Evolutionary conservation across 2,797 vertebrate genomes (phyloP).

Genomic region (Natrix natrix): DNA sequence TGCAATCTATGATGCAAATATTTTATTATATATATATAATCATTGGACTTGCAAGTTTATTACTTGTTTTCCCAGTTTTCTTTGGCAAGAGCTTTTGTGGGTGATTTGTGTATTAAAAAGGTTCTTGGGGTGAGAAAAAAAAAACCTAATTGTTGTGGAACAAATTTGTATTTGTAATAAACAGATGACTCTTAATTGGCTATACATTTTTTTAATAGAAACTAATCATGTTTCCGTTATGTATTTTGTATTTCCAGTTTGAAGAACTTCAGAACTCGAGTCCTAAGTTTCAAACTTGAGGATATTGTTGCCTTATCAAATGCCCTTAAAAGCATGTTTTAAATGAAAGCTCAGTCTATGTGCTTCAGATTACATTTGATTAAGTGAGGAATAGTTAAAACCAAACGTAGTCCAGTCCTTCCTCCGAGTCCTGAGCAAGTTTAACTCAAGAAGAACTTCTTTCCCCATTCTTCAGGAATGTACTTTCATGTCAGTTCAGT

Average conservation of each 20-base stretch:
- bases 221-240: neutral
- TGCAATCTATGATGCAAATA: conserved; percentile 57
- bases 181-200: conserved; percentile 58
- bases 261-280: neutral
- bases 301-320: neutral
- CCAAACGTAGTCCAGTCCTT: neutral
- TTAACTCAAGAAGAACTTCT: neutral
- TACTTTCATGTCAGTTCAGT: neutral
- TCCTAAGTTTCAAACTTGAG: neutral
- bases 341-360: neutral
- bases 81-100: conserved; percentile 73
- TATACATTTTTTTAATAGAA: conserved; percentile 8
- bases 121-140: conserved; percentile 62
- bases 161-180: conserved; percentile 78
- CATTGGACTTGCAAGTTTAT: conserved; percentile 62
- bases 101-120: conserved; percentile 66
- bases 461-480: neutral
- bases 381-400: neutral
- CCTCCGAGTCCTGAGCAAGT: neutral
- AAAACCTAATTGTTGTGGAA: conserved; percentile 73
- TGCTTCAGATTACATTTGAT: neutral
- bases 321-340: neutral
- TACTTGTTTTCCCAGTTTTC: conserved; percentile 69
- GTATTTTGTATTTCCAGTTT: neutral
- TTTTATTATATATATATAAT: conserved; percentile 69